A percentile compares a stretch with the other conserved stretches of the same genome.
Evolutionary conservation across 2,113 vertebrate species (phyloP).

Genomic region (Mormyrus iriodes): DNA sequence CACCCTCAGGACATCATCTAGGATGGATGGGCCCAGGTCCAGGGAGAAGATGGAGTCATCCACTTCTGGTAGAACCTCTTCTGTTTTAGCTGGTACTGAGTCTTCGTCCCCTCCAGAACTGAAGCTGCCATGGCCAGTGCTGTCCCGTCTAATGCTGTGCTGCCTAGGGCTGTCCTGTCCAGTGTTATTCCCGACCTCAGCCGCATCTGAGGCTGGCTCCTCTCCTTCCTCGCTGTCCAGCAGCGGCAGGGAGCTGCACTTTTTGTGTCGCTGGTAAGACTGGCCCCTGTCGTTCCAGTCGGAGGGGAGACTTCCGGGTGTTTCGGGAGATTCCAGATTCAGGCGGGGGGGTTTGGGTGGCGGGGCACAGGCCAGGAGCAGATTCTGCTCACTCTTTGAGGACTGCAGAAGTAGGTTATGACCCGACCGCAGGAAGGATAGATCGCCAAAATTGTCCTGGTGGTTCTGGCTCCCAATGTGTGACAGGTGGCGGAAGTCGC

Average conservation of each 20-base stretch:
- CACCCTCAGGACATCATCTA: slow-evolving; percentile 85
- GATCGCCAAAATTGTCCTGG: slow-evolving; percentile 63
- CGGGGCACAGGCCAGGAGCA: slow-evolving; percentile 65
- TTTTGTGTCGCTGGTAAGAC: slow-evolving; percentile 44
- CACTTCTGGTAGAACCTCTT: slow-evolving; percentile 42
- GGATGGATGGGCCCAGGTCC: slow-evolving; percentile 85
- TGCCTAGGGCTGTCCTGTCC: too few relatives aligned
- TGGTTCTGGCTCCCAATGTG: slow-evolving; percentile 54
- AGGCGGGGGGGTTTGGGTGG: slow-evolving; percentile 88
- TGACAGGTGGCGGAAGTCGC: slow-evolving; percentile 63
- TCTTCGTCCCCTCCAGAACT: slow-evolving; percentile 50
- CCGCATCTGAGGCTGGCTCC: background rate
- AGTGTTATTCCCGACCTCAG: slow-evolving; percentile 19
- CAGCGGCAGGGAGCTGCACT: slow-evolving; percentile 58
- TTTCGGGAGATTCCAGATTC: slow-evolving; percentile 65
- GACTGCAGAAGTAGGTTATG: slow-evolving; percentile 55
- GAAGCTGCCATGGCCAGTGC: slow-evolving; percentile 34
- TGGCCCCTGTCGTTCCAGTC: slow-evolving; percentile 25
- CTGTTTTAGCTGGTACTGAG: slow-evolving; percentile 60
- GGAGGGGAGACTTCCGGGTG: slow-evolving; percentile 27
- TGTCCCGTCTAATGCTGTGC: slow-evolving; percentile 20
- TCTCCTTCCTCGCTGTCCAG: slow-evolving; percentile 47
- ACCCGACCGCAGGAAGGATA: slow-evolving; percentile 61
- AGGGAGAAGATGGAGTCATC: slow-evolving; percentile 55
- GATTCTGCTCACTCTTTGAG: slow-evolving; percentile 73